A percentile compares a stretch with the other conserved stretches of the same genome.
Conservation (phyloP, 37 sponge, comb jelly and placozoan genomes). For the Oscarella lobularis region DNA sequence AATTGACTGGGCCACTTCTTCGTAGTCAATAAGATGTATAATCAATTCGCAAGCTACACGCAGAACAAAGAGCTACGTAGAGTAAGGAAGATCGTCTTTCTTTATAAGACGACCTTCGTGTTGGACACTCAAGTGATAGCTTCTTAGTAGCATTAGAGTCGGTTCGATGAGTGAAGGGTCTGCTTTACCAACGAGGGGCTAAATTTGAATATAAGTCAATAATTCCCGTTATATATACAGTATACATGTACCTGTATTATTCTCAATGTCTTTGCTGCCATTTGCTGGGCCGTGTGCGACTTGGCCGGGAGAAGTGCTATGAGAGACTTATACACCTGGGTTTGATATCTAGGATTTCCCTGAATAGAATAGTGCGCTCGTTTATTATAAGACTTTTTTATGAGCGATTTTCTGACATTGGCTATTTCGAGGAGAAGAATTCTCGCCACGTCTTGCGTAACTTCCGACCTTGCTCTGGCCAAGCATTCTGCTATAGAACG, state of each 20-base stretch:
- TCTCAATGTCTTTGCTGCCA: slow-evolving; percentile 67
- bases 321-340: slow-evolving; percentile 78
- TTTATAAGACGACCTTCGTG: slow-evolving; percentile 71
- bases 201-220: not conserved
- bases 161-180: slow-evolving; percentile 81
- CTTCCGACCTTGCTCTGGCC: slow-evolving; percentile 35
- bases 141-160: slow-evolving; percentile 57
- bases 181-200: slow-evolving; percentile 68
- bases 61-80: not conserved
- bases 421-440: slow-evolving; percentile 13
- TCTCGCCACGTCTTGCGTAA: slow-evolving; percentile 39
- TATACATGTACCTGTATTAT: slow-evolving; percentile 21
- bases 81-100: not conserved
- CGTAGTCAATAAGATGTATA: slow-evolving; percentile 44
- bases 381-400: not conserved
- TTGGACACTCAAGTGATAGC: slow-evolving; percentile 72
- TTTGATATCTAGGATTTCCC: slow-evolving; percentile 89
- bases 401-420: not conserved
- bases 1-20: slow-evolving; percentile 67
- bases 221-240: slow-evolving; percentile 5
- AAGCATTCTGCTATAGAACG: slow-evolving; percentile 80
- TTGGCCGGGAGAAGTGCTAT: slow-evolving; percentile 62
- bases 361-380: slow-evolving; percentile 5
- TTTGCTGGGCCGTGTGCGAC: slow-evolving; percentile 56
- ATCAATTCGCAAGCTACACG: slow-evolving; percentile 41